Conservation (phyloP, 2,113 vertebrate genomes). For the Struthio camelus region DNA sequence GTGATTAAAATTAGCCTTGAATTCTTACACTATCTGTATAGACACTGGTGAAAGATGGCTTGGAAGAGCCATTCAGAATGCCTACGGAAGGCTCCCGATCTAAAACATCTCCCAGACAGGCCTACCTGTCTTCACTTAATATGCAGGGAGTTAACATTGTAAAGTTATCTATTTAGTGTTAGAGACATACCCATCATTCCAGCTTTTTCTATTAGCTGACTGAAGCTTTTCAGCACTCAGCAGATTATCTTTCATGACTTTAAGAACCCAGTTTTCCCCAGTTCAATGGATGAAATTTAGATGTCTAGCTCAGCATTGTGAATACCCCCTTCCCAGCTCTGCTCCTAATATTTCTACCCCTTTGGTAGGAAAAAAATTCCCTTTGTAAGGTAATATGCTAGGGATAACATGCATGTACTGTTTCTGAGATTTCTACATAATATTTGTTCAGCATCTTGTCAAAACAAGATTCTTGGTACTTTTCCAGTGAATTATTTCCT, state of each 20-base stretch:
- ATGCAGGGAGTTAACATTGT: not conserved
- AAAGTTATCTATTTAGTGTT: not conserved
- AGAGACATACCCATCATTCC: not conserved
- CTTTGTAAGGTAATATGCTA: not conserved
- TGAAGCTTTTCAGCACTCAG: not conserved
- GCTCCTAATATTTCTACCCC: not conserved
- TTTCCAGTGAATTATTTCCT: not conserved
- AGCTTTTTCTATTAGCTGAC: not conserved
- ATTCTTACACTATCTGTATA: not conserved
- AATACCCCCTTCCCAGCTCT: not conserved
- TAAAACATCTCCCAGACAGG: not conserved
- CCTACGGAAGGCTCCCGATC: not conserved
- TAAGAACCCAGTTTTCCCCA: not conserved
- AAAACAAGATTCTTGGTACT: slow-evolving; percentile 9
- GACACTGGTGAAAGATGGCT: not conserved
- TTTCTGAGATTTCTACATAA: not conserved
- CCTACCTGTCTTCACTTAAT: not conserved
- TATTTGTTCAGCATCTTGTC: not conserved
- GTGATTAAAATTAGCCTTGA: not conserved
- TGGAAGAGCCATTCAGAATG: not conserved
- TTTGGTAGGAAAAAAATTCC: not conserved
- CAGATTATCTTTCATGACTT: not conserved
- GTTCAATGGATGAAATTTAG: not conserved
- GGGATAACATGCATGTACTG: not conserved
- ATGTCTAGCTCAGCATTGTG: not conserved